A percentile compares a stretch with the other conserved stretches of the same genome.
Conservation (phyloP, 2,888 invertebrate genomes). For the Morpho helenor region DNA sequence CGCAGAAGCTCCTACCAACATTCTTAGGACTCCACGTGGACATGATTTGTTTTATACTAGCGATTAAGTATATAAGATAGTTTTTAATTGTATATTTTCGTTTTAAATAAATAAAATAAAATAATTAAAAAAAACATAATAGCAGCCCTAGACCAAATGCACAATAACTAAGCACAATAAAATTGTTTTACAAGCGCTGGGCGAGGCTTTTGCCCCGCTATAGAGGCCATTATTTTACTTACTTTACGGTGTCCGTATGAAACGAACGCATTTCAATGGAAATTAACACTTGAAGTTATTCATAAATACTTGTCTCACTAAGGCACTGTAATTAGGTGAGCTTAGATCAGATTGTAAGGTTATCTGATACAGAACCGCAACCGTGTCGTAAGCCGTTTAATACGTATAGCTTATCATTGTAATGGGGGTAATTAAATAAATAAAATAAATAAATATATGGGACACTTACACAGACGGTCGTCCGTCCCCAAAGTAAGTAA, state of each 20-base stretch:
- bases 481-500: too few relatives aligned
- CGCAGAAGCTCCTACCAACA: too few relatives aligned
- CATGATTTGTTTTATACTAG: too few relatives aligned
- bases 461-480: too few relatives aligned
- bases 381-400: conserved; percentile 5
- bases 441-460: too few relatives aligned
- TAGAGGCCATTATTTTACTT: conserved; percentile 26
- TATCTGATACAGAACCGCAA: conserved; percentile 20
- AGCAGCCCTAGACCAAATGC: conserved; percentile 15
- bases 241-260: conserved; percentile 25
- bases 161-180: conserved; percentile 28
- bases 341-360: conserved; percentile 10
- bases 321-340: conserved; percentile 11
- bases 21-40: too few relatives aligned
- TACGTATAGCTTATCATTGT: neutral
- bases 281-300: conserved; percentile 22
- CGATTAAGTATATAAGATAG: too few relatives aligned
- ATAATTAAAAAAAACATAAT: neutral
- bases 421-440: too few relatives aligned
- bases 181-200: conserved; percentile 28
- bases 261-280: conserved; percentile 25
- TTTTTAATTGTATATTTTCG: too few relatives aligned
- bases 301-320: conserved; percentile 19
- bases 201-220: conserved; percentile 28
- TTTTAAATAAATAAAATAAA: too few relatives aligned